A percentile compares a stretch with the other conserved stretches of the same genome.
Conservation (phyloP, 2,888 invertebrate genomes). For the Beris morrisii region DNA sequence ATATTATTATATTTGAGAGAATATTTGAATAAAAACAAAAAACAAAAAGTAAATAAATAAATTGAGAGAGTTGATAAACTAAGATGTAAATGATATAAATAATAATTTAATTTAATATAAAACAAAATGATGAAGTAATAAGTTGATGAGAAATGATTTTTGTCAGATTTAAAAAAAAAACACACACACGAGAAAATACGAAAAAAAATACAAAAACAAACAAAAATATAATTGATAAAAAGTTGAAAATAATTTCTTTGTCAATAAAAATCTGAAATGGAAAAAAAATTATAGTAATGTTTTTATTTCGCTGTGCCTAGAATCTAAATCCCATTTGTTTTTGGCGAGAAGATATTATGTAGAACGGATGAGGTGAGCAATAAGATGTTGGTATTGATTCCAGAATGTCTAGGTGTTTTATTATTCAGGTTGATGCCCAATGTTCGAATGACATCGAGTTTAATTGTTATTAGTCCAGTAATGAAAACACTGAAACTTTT, state of each 20-base stretch:
- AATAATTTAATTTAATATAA: constrained; percentile 36
- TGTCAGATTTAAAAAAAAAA: constrained; percentile 18
- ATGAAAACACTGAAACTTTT: too few species aligned
- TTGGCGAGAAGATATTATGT: too few species aligned
- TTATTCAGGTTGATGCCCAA: too few species aligned
- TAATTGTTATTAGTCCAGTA: too few species aligned
- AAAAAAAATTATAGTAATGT: background rate
- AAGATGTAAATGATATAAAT: constrained; percentile 38
- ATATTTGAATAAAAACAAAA: constrained; percentile 3
- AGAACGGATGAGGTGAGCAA: too few species aligned
- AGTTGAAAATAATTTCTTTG: constrained; percentile 35
- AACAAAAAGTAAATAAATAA: constrained; percentile 9
- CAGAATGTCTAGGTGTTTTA: too few species aligned
- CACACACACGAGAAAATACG: constrained; percentile 23
- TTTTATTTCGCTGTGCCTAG: background rate
- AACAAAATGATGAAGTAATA: constrained; percentile 21
- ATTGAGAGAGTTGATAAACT: constrained; percentile 13
- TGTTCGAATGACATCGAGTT: too few species aligned
- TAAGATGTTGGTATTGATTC: too few species aligned
- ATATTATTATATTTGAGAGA: constrained; percentile 1
- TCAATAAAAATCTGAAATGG: constrained; percentile 37
- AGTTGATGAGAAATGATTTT: constrained; percentile 7
- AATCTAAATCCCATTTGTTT: too few species aligned
- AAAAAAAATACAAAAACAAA: constrained; percentile 32
- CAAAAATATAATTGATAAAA: constrained; percentile 24